Percentiles rank a stretch among this genome's conserved stretches.
phyloP scores from a whole-genome alignment of 2,113 vertebrate genomes.

The Sarotherodon lohbergeri region DNA sequence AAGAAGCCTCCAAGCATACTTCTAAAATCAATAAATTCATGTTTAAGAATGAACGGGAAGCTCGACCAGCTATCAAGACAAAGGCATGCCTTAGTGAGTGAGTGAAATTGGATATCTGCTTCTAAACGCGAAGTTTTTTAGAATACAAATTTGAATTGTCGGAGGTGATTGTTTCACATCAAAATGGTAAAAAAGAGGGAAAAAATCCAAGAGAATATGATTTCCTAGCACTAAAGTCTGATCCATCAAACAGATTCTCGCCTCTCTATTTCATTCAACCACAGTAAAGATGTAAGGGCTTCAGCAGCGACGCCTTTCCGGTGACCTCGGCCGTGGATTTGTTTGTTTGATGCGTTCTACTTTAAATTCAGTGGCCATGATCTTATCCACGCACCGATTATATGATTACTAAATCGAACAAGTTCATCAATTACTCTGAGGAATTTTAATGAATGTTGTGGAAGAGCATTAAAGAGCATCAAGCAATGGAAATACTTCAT shows the following conservation, averaged over 20 bases:
- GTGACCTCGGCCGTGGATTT: conserved; percentile 20
- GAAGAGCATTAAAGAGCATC: not conserved
- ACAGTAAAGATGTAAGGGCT: not conserved
- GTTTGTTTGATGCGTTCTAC: conserved; percentile 22
- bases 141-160: not conserved
- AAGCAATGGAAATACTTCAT: not conserved
- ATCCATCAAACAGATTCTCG: not conserved
- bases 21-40: not conserved
- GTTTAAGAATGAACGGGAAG: not conserved
- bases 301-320: not conserved
- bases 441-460: conserved; percentile 50
- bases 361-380: conserved; percentile 31
- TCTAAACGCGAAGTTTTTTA: not conserved
- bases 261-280: not conserved
- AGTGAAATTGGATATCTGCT: not conserved
- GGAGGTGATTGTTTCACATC: not conserved
- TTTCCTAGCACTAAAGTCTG: not conserved
- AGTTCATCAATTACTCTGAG: conserved; percentile 43
- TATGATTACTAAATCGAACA: conserved; percentile 40
- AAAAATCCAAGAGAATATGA: not conserved
- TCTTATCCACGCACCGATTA: conserved; percentile 27
- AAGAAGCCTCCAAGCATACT: not conserved
- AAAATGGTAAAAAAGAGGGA: accelerated
- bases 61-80: not conserved
- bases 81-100: not conserved